Conservation (phyloP, 37 sponge, comb jelly and placozoan genomes). For the Aplysina aerophoba region DNA sequence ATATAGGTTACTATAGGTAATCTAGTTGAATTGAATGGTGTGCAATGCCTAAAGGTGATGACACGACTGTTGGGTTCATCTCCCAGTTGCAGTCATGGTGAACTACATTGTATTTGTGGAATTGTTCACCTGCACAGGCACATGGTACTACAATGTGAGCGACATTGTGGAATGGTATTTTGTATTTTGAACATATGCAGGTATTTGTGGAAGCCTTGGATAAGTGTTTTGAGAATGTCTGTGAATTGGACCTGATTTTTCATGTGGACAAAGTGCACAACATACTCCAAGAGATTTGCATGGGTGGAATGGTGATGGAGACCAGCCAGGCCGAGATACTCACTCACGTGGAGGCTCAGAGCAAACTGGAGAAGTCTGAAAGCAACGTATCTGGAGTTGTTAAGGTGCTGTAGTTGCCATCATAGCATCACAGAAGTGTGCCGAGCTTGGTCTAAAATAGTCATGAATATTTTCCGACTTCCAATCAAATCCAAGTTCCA, state of each 20-base stretch:
- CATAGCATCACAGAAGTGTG: too few species aligned
- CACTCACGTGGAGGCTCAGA: constrained; percentile 89
- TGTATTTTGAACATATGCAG: constrained; percentile 43
- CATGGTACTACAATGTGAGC: background rate
- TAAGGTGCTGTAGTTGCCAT: constrained; percentile 38
- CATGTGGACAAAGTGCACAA: constrained; percentile 98
- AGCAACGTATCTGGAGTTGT: constrained; percentile 58
- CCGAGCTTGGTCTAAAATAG: too few species aligned
- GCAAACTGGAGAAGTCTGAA: constrained; percentile 92
- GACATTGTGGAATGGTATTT: background rate
- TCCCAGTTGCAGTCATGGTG: background rate
- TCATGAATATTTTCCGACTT: too few species aligned
- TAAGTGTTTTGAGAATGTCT: constrained; percentile 99
- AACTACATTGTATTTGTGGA: background rate
- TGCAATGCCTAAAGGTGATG: too few species aligned
- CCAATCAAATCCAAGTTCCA: too few species aligned
- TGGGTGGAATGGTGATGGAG: constrained; percentile 99
- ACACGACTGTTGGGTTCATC: too few species aligned
- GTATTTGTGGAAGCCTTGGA: constrained; percentile 99
- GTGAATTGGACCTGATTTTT: constrained; percentile 99
- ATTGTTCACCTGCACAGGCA: background rate
- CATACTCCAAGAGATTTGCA: constrained; percentile 93
- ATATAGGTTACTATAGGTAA: too few species aligned
- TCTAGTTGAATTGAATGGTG: too few species aligned
- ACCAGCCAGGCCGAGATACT: constrained; percentile 95